Evolutionary conservation across 2,888 invertebrate genomes (phyloP).

Genomic region (Amaurobius ferox): DNA sequence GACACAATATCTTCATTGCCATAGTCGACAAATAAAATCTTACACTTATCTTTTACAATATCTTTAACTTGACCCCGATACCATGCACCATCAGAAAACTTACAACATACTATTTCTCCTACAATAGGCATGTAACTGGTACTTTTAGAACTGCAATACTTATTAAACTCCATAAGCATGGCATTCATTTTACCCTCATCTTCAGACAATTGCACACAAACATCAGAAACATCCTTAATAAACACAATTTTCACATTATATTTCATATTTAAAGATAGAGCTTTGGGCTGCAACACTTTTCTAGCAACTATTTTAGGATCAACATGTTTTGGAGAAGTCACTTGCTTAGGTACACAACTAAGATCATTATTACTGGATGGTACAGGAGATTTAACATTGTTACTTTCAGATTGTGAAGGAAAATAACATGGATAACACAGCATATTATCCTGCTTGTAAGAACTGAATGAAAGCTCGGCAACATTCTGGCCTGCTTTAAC

Average conservation of each 20-base stretch:
- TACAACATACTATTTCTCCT: conserved; percentile 51
- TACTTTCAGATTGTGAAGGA: too few relatives aligned
- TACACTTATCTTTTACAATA: neutral
- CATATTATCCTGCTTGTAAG: neutral
- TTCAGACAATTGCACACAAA: conserved; percentile 25
- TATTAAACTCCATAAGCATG: conserved; percentile 1
- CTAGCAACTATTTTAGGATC: neutral
- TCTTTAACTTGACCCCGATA: conserved; percentile 42
- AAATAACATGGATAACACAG: conserved; percentile 22
- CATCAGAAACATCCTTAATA: conserved; percentile 16
- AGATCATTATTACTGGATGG: neutral
- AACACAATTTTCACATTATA: conserved; percentile 40
- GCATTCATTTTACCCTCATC: neutral
- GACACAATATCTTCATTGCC: conserved; percentile 35
- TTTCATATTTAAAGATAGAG: neutral
- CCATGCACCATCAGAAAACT: conserved; percentile 47
- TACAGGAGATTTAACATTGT: neutral
- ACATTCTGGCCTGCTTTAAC: neutral
- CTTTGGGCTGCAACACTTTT: neutral
- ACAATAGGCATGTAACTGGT: conserved; percentile 5
- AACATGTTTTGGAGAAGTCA: too few relatives aligned
- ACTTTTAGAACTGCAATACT: conserved; percentile 19
- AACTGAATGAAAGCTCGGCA: conserved; percentile 9
- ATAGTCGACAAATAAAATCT: conserved; percentile 53
- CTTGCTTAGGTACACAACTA: neutral